These are phyloP conservation scores for Tamias sibiricus DNA, from an alignment of 2,113 vertebrate genomes.

Conservation along the genomic window DNA sequence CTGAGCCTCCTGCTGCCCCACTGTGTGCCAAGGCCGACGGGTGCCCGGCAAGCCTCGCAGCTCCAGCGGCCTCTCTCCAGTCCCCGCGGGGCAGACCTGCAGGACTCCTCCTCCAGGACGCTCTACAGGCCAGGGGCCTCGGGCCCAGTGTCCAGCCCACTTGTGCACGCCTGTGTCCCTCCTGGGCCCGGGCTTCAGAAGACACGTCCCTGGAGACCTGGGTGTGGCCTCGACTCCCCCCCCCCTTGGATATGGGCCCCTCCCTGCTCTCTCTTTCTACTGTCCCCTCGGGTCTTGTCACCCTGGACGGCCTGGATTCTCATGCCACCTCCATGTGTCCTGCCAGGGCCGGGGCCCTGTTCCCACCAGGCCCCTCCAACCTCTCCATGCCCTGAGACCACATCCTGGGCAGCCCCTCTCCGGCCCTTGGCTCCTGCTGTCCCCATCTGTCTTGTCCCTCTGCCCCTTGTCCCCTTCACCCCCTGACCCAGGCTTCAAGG, in stretches of 20 bases:
- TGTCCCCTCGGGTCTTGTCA: not conserved
- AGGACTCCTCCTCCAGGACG: accelerated
- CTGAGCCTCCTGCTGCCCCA: not conserved
- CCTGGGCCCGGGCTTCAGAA: not conserved
- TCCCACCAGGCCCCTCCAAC: not conserved
- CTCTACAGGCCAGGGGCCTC: not conserved
- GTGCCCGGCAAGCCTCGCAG: not conserved
- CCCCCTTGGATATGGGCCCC: accelerated
- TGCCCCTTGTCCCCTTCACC: not conserved
- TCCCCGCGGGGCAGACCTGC: accelerated
- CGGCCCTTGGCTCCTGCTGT: too few species aligned
- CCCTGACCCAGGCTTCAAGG: not conserved
- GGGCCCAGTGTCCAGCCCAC: not conserved
- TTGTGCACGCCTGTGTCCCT: too few species aligned
- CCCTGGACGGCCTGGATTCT: not conserved
- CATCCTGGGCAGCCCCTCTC: too few species aligned
- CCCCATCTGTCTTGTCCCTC: accelerated
- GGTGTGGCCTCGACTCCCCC: not conserved
- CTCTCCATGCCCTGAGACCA: not conserved
- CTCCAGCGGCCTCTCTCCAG: not conserved
- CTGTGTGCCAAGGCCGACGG: accelerated
- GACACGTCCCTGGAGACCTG: too few species aligned
- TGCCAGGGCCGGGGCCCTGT: not conserved
- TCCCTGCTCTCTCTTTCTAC: not conserved
- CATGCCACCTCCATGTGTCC: too few species aligned